Evolutionary conservation across 2,797 vertebrate species (phyloP), one percentile per base, ranked within the genome.

Genomic region (Chaenodraco wilsoni): DNA sequence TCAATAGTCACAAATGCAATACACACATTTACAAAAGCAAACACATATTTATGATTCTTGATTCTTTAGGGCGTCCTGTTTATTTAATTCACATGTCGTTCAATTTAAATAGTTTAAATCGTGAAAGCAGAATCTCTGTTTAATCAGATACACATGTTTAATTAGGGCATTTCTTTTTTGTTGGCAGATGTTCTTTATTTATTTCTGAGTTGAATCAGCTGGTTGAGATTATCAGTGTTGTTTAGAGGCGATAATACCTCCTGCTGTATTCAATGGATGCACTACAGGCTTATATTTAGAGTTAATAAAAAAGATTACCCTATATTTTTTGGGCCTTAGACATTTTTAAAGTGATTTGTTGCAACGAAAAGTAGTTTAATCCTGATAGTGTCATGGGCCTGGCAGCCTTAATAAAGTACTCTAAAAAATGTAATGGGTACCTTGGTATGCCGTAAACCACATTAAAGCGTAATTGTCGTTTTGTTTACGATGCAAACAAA

Each of bases 231-330:
- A n/a, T 43, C 44, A 40, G 14, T 15, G 19, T 48, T 16, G 4
- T 68, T 66, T 16, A 13, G 5, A 37, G 15, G n/a, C 2, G 0
- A 19, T 16, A 61, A 48, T 27, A 37, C 6, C 17, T 41, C 27
- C 14, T n/a, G 43, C 6, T 49, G 37, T 0, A 66, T 31, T 50
- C 8, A 3, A 19, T 14, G 27, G 14, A 62, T 11, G 67, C 76
- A 82, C 88, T 78, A 84, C 2, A 37, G 33, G 6, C 8, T 37
- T 37, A 88, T 88, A 88, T 86, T 86, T 76, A 87, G 81, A 74
- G 33, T 37, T 37, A 37, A 37, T 37, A 37, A 37, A 37, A 37
- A 37, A 37, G 33, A 37, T 37, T 37, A 37, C 33, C 33, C 33
- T 7, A 37, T 37, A 37, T 37, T 37, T 9, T 9, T 37, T 89